Evolutionary conservation across 2,113 vertebrate species (phyloP).

Genomic region (Calypte anna): DNA sequence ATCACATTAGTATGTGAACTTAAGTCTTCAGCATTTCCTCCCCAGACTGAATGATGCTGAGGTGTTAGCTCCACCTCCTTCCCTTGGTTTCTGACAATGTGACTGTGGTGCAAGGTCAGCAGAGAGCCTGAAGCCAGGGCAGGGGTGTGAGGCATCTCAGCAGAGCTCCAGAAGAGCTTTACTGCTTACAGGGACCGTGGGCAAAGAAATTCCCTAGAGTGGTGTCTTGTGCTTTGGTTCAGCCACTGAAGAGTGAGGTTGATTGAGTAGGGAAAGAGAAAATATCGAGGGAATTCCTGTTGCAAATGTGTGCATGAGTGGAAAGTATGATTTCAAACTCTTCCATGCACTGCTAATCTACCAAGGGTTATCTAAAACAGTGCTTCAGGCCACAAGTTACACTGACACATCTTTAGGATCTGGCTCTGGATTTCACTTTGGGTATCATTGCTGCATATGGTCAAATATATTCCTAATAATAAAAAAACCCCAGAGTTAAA

Average conservation of each 20-base stretch:
- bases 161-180: neutral
- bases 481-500: neutral
- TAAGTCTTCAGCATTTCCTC: conserved; percentile 13
- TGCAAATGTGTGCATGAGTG: neutral
- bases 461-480: neutral
- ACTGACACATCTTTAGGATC: neutral
- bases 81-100: neutral
- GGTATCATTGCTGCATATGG: neutral
- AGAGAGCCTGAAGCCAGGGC: neutral
- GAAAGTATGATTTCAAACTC: neutral
- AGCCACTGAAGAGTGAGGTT: neutral
- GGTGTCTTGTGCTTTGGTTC: neutral
- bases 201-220: neutral
- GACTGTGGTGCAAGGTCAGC: neutral
- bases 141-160: too few relatives aligned
- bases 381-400: neutral
- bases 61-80: neutral
- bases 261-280: neutral
- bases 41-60: neutral
- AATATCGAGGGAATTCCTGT: neutral
- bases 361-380: neutral
- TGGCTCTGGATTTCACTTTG: neutral
- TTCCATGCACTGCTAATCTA: accelerated
- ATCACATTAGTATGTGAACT: neutral
- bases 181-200: neutral